phyloP scores from a whole-genome alignment of 1,140 invertebrate genomes.

The Pristionchus pacificus region DNA sequence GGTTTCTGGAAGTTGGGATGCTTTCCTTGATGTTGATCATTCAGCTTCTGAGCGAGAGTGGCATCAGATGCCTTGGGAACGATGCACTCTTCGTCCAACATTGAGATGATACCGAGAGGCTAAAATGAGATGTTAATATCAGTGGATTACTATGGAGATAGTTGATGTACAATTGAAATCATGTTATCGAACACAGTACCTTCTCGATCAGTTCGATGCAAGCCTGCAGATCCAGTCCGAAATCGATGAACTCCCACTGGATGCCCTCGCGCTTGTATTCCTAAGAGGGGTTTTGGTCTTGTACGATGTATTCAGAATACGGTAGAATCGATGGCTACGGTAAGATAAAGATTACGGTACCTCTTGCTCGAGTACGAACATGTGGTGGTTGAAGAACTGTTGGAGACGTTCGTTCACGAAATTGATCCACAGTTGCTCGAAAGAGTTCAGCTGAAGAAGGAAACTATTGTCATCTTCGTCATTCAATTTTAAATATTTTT shows the following conservation, averaged over 20 bases:
- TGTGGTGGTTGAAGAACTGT: too few relatives aligned
- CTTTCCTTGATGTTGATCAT: slow-evolving; percentile 96
- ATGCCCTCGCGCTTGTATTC: slow-evolving; percentile 96
- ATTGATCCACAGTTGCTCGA: too few relatives aligned
- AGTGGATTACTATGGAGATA: background rate
- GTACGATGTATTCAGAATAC: background rate
- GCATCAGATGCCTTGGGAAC: slow-evolving; percentile 98
- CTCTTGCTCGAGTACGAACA: too few relatives aligned
- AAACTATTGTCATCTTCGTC: too few relatives aligned
- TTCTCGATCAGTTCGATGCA: slow-evolving; percentile 99
- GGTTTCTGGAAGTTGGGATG: slow-evolving; percentile 86
- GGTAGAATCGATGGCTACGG: too few relatives aligned
- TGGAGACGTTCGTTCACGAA: too few relatives aligned
- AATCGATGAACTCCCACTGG: slow-evolving; percentile 98
- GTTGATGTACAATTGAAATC: background rate
- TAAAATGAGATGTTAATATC: slow-evolving; percentile 58
- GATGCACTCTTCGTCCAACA: slow-evolving; percentile 99
- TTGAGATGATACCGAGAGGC: slow-evolving; percentile 99
- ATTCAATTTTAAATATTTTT: too few relatives aligned
- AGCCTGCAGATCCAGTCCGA: slow-evolving; percentile 94
- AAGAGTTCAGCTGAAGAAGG: too few relatives aligned
- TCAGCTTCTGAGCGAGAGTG: slow-evolving; percentile 95
- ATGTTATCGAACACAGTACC: slow-evolving; percentile 66
- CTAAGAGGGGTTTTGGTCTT: slow-evolving; percentile 62
- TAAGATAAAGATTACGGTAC: background rate